These are phyloP conservation scores for Eupithecia dodoneata DNA, from an alignment of 2,888 invertebrate genomes.

Conservation along the genomic window DNA sequence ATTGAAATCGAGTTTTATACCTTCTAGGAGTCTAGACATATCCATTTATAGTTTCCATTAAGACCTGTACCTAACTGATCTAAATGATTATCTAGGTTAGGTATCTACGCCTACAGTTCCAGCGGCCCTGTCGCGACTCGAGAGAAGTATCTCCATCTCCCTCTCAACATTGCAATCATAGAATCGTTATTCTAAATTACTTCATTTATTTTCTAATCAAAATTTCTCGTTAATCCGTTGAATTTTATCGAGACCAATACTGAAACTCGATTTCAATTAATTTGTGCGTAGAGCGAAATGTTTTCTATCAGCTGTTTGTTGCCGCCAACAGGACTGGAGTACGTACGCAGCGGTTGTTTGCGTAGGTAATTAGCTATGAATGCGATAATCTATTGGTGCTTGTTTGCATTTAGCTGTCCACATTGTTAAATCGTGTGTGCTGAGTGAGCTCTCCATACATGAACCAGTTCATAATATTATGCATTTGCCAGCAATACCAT, in stretches of 20 bases:
- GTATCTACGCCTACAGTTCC: too few relatives aligned
- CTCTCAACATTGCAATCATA: background rate
- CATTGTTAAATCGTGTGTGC: slow-evolving; percentile 4
- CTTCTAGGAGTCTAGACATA: background rate
- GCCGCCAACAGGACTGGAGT: background rate
- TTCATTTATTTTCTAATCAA: slow-evolving; percentile 36
- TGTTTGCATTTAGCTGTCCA: slow-evolving; percentile 6
- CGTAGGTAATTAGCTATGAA: slow-evolving; percentile 2
- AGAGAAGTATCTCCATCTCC: slow-evolving; percentile 1
- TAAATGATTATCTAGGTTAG: background rate
- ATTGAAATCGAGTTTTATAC: background rate
- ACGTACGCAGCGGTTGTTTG: background rate
- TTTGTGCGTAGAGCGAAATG: slow-evolving; percentile 18
- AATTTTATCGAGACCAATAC: slow-evolving; percentile 38
- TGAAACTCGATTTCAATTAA: slow-evolving; percentile 40
- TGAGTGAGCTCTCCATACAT: background rate
- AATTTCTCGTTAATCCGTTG: slow-evolving; percentile 42
- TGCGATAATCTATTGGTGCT: slow-evolving; percentile 1
- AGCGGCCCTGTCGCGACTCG: background rate
- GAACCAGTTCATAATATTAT: background rate
- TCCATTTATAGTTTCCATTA: background rate
- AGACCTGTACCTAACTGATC: background rate
- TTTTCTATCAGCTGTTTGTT: slow-evolving; percentile 14
- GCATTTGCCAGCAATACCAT: too few relatives aligned
- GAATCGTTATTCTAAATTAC: slow-evolving; percentile 6